Evolutionary conservation across 2,113 vertebrate species (phyloP).

Genomic region (Myocastor coypus): DNA sequence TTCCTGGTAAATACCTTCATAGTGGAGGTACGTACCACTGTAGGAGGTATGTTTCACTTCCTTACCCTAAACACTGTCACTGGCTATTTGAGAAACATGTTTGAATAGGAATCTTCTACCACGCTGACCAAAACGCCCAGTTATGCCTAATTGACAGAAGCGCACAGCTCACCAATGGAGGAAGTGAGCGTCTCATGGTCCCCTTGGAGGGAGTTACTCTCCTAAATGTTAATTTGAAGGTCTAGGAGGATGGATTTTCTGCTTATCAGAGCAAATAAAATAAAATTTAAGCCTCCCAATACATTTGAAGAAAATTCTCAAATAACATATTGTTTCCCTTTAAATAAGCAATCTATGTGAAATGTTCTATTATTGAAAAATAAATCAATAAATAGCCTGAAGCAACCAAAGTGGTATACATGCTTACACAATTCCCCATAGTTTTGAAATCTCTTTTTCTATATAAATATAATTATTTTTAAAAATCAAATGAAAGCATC

Average conservation of each 20-base stretch:
- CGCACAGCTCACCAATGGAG: conserved; percentile 6
- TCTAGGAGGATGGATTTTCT: conserved; percentile 23
- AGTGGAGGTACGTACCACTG: background rate
- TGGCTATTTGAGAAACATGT: conserved; percentile 54
- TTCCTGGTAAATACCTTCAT: background rate
- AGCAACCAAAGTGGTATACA: conserved; percentile 38
- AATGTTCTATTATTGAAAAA: conserved; percentile 70
- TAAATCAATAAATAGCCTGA: conserved; percentile 68
- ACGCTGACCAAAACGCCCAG: conserved; percentile 1
- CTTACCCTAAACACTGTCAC: conserved; percentile 21
- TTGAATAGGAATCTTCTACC: background rate
- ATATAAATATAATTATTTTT: conserved; percentile 57
- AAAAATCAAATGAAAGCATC: conserved; percentile 68
- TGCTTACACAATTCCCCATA: conserved; percentile 46
- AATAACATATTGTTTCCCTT: conserved; percentile 46
- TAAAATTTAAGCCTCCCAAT: conserved; percentile 40
- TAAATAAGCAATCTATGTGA: conserved; percentile 62
- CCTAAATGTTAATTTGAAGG: conserved; percentile 40
- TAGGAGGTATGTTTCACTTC: background rate
- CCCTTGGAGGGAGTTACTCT: background rate
- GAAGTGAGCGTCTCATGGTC: background rate
- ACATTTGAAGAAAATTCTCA: conserved; percentile 68
- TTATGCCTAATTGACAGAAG: background rate
- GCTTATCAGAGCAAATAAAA: conserved; percentile 72
- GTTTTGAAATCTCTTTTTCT: conserved; percentile 60